Conservation (phyloP, 2,888 invertebrate genomes). For the Sphaerophoria rueppellii region DNA sequence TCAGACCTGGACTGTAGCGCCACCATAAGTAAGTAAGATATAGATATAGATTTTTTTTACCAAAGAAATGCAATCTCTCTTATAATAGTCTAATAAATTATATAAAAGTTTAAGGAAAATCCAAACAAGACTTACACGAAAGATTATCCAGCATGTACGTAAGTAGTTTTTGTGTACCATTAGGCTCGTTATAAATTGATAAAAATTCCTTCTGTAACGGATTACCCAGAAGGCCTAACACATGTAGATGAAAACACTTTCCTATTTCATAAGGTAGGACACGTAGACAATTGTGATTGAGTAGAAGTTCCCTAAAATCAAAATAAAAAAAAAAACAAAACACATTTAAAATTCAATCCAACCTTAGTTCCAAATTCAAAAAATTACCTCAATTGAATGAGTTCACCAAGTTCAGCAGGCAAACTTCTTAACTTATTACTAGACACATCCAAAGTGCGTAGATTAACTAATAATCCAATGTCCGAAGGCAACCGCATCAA, state of each 20-base stretch:
- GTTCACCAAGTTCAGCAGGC: conserved; percentile 98
- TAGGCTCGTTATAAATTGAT: conserved; percentile 94
- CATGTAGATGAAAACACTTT: conserved; percentile 97
- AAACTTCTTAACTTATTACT: conserved; percentile 96
- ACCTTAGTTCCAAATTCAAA: not conserved
- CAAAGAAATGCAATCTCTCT: not conserved
- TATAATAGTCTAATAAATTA: not conserved
- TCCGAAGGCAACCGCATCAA: conserved; percentile 95
- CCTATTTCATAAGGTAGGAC: conserved; percentile 98
- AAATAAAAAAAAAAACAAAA: too few species aligned
- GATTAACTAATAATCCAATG: conserved; percentile 91
- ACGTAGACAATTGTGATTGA: conserved; percentile 96
- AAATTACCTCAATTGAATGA: conserved; percentile 92
- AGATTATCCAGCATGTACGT: conserved; percentile 97
- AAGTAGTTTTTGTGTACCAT: conserved; percentile 96
- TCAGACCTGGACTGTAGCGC: too few species aligned
- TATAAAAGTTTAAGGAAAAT: too few species aligned
- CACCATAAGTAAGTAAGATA: too few species aligned
- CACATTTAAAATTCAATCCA: not conserved
- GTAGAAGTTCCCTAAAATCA: conserved; percentile 91
- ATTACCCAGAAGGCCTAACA: conserved; percentile 96
- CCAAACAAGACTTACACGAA: conserved; percentile 87
- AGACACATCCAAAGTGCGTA: conserved; percentile 95
- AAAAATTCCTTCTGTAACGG: conserved; percentile 96
- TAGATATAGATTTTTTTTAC: not conserved